A percentile compares a stretch with the other conserved stretches of the same genome.
These are phyloP conservation scores for Pantherophis vulpinus DNA, from an alignment of 2,797 vertebrate species.

Conservation along the genomic window DNA sequence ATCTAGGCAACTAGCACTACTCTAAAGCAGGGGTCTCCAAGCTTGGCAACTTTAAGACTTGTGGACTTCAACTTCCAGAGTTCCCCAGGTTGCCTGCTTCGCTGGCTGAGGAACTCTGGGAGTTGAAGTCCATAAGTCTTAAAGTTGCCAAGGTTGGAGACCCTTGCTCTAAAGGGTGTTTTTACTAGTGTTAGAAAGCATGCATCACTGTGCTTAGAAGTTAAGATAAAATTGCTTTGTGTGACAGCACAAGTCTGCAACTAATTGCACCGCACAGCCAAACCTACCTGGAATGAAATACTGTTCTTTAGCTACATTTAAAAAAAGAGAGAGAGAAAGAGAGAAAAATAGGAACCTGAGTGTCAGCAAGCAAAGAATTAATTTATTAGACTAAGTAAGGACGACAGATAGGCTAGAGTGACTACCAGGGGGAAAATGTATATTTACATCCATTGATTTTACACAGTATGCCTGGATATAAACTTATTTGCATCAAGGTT, in stretches of 20 bases:
- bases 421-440: constrained; percentile 58
- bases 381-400: constrained; percentile 73
- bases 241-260: constrained; percentile 58
- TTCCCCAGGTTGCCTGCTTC: no score
- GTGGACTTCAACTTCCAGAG: no score
- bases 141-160: no score
- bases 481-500: constrained; percentile 47
- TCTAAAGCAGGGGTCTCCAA: neutral
- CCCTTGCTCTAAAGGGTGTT: constrained; percentile 51
- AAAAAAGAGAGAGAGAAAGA: constrained; percentile 74
- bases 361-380: constrained; percentile 77
- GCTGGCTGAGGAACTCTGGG: no score
- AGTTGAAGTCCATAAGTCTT: no score
- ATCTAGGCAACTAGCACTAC: constrained; percentile 40
- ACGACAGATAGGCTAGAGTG: constrained; percentile 63
- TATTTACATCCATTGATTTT: constrained; percentile 55
- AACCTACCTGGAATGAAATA: constrained; percentile 99
- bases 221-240: constrained; percentile 60
- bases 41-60: no score
- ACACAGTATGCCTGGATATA: constrained; percentile 59
- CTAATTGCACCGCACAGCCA: constrained; percentile 73
- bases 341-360: constrained; percentile 79
- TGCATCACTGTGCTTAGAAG: constrained; percentile 67
- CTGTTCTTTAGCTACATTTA: constrained; percentile 96
- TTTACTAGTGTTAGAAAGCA: constrained; percentile 63